Base-by-base conservation (phyloP, 2,888 invertebrate genomes). In the Chloroclystis v-ata region DNA sequence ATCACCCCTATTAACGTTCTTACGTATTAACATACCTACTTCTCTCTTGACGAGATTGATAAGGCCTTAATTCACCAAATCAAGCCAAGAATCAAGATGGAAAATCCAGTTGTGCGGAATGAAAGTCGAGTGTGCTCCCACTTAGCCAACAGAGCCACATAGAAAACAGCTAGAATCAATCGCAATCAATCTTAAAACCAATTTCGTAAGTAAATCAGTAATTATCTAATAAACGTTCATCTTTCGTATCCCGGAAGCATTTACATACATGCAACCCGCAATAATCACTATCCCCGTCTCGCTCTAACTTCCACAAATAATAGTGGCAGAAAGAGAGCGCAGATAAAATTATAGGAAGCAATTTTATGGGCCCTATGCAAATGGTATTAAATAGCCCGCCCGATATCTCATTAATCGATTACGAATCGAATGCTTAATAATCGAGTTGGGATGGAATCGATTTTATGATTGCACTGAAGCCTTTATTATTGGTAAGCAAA, bases 361-460 rank as follows among this genome's bases (percentile, higher is more conserved):
- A 47, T 47, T 20, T 33, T 52, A 54, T 52, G 50, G 43, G 47
- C 43, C 47, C 48, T 54, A 57, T 56, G 54, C 46, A 56, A 57
- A 57, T 51, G 59, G 50, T 56, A 52, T 57, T 56, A 52, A 49
- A 51, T 53, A 44, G 57, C 52, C 41, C 28, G 10, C 35, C 41
- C 32, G 52, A 50, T 45, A 55, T 42, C 53, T 56, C 40, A 58
- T 59, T 59, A 61, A 47, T 37, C 56, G 50, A 57, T 59, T 57
- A 57, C 56, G 57, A 54, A 47, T 52, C 54, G 51, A 56, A 56
- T 54, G 51, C 51, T 43, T 56, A 54, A 58, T 58, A 46, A 56
- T 56, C 50, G 52, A 54, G 49, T 47, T 13, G 37, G 42, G 52
- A 49, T 53, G 28, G 55, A 53, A 53, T 55, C 49, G 55, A 48